A percentile compares a stretch with the other conserved stretches of the same genome.
These are phyloP conservation scores for Automeris io DNA, from an alignment of 2,888 invertebrate genomes.

Conservation along the genomic window DNA sequence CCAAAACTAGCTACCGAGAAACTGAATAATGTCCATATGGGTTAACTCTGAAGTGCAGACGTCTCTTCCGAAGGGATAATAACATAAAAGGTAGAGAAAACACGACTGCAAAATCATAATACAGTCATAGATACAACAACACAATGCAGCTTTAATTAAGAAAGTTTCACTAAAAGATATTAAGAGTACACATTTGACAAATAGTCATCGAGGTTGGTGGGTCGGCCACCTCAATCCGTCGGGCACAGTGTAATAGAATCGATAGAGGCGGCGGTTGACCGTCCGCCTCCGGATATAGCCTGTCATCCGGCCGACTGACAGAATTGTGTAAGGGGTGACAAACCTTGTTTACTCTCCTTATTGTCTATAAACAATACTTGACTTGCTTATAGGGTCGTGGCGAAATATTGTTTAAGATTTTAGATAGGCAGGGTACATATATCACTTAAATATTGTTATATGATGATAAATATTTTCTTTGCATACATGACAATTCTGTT, in stretches of 20 bases:
- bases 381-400: constrained; percentile 26
- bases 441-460: too few species aligned
- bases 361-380: constrained; percentile 50
- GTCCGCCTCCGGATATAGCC: constrained; percentile 59
- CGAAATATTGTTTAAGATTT: constrained; percentile 24
- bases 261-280: constrained; percentile 54
- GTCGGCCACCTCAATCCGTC: constrained; percentile 56
- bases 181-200: constrained; percentile 21
- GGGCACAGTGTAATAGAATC: constrained; percentile 61
- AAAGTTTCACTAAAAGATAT: constrained; percentile 4
- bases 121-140: too few species aligned
- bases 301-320: constrained; percentile 59
- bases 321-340: constrained; percentile 45
- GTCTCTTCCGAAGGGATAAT: too few species aligned
- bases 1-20: too few species aligned
- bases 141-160: neutral
- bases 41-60: too few species aligned
- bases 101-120: too few species aligned
- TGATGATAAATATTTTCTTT: too few species aligned
- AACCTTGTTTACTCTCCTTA: constrained; percentile 47
- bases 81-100: too few species aligned
- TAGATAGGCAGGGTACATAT: too few species aligned
- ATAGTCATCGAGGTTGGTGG: constrained; percentile 27
- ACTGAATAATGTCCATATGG: too few species aligned
- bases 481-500: too few species aligned